A percentile compares a stretch with the other conserved stretches of the same genome.
phyloP scores from a whole-genome alignment of 2,113 vertebrate species.

The Apeltes quadracus region DNA sequence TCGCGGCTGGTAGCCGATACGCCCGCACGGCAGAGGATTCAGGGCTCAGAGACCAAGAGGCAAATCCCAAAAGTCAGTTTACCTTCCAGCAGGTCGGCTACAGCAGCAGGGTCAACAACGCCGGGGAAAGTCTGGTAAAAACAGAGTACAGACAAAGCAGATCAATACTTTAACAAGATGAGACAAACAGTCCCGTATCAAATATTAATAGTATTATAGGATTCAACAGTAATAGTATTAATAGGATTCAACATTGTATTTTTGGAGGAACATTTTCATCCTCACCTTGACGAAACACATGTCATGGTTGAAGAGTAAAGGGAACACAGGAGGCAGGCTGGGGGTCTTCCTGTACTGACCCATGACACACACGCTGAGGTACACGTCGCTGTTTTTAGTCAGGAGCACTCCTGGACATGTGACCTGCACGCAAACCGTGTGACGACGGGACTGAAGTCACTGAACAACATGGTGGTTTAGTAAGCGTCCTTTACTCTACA shows the following conservation, averaged over 20 bases:
- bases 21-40: slow-evolving; percentile 55
- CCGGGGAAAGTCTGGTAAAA: slow-evolving; percentile 84
- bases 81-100: slow-evolving; percentile 90
- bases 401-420: slow-evolving; percentile 89
- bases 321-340: slow-evolving; percentile 85
- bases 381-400: slow-evolving; percentile 84
- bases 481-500: background rate
- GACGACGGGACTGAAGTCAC: background rate
- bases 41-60: slow-evolving; percentile 59
- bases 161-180: slow-evolving; percentile 64
- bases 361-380: slow-evolving; percentile 89
- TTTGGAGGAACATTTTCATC: too few relatives aligned
- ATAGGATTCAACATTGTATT: too few relatives aligned
- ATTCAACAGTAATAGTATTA: too few relatives aligned
- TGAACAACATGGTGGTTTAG: background rate
- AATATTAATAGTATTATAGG: too few relatives aligned
- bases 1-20: slow-evolving; percentile 62
- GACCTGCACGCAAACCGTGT: slow-evolving; percentile 79
- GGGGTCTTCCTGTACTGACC: slow-evolving; percentile 88
- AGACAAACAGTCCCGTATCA: slow-evolving; percentile 29
- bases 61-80: slow-evolving; percentile 70
- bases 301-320: slow-evolving; percentile 86
- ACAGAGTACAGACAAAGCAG: slow-evolving; percentile 49
- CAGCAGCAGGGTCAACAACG: slow-evolving; percentile 88
- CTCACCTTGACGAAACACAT: slow-evolving; percentile 93